phyloP scores from a whole-genome alignment of 1,140 invertebrate species.

The Lysiphlebus fabarum region DNA sequence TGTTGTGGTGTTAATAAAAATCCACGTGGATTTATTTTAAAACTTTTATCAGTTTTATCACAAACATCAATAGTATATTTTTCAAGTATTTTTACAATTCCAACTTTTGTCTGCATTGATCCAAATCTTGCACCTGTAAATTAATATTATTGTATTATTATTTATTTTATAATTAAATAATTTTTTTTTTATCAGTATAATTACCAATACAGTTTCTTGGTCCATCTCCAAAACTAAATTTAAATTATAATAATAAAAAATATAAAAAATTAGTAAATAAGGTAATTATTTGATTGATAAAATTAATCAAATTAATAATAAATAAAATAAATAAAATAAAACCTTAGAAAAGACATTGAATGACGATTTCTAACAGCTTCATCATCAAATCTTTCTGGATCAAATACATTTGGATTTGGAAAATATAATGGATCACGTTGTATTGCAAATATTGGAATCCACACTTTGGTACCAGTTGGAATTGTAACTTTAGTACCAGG shows the following conservation, averaged over 20 bases:
- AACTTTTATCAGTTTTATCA: slow-evolving; percentile 40
- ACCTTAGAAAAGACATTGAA: slow-evolving; percentile 63
- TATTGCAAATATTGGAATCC: slow-evolving; percentile 55
- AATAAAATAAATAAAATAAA: too few species aligned
- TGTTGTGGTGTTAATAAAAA: slow-evolving; percentile 32
- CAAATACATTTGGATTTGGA: slow-evolving; percentile 58
- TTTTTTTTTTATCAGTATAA: too few species aligned
- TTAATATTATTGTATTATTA: neutral
- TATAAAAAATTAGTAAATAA: too few species aligned
- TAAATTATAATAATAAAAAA: too few species aligned
- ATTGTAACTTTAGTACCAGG: slow-evolving; percentile 50
- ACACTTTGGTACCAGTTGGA: slow-evolving; percentile 47
- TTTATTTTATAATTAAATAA: neutral
- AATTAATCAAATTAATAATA: too few species aligned
- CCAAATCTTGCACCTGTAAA: slow-evolving; percentile 48
- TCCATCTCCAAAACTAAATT: too few species aligned
- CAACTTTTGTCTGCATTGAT: slow-evolving; percentile 54
- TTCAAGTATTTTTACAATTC: slow-evolving; percentile 48
- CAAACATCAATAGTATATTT: slow-evolving; percentile 46
- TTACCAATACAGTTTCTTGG: slow-evolving; percentile 71
- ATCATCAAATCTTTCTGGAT: slow-evolving; percentile 61
- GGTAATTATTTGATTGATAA: too few species aligned
- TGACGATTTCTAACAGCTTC: slow-evolving; percentile 53
- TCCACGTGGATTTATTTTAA: slow-evolving; percentile 25
- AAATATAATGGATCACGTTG: slow-evolving; percentile 61